Percentiles rank a stretch among this genome's conserved stretches.
Evolutionary conservation across 1,140 invertebrate species (phyloP).

Genomic region (Mizuhopecten yessoensis): DNA sequence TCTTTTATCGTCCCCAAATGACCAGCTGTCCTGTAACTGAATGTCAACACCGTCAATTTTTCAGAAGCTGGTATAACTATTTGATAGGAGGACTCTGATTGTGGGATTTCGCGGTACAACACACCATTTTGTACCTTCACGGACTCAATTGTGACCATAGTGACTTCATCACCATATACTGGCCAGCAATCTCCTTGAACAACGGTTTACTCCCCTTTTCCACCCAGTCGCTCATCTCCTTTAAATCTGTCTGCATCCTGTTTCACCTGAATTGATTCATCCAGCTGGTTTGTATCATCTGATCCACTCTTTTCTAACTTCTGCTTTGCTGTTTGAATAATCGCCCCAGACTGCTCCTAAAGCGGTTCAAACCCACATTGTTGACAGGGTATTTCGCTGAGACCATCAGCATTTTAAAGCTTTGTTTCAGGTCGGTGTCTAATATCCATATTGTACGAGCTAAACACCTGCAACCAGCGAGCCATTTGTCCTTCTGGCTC

Average conservation of each 20-base stretch:
- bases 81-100: constrained; percentile 13
- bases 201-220: background rate
- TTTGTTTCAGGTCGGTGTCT: constrained; percentile 54
- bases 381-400: background rate
- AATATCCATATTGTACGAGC: constrained; percentile 57
- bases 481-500: constrained; percentile 65
- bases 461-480: constrained; percentile 69
- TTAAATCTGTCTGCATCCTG: constrained; percentile 24
- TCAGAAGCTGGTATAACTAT: background rate
- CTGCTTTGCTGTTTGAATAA: background rate
- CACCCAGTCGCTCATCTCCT: constrained; percentile 6
- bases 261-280: background rate
- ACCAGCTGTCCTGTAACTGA: constrained; percentile 9
- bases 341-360: background rate
- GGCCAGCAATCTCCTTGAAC: background rate
- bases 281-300: background rate
- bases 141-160: constrained; percentile 45
- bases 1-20: no score
- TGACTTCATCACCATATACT: constrained; percentile 40
- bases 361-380: background rate
- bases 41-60: background rate
- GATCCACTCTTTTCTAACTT: no score
- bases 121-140: constrained; percentile 13
- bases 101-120: background rate
- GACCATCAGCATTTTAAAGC: constrained; percentile 60